Evolutionary conservation across 2,888 invertebrate genomes (phyloP).

Genomic region (Acleris sparsana): DNA sequence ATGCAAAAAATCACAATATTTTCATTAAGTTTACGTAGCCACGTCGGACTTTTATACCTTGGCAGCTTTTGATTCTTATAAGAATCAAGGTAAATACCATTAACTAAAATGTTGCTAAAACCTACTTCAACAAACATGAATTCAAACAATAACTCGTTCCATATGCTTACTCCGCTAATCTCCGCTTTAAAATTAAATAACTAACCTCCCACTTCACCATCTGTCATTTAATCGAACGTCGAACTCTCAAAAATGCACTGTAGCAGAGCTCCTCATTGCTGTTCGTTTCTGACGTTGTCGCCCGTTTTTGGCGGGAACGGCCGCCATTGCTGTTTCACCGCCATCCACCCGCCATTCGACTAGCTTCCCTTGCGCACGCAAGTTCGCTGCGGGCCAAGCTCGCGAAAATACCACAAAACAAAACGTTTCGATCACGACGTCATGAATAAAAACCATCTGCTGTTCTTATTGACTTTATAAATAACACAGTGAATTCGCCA

Average conservation of each 20-base stretch:
- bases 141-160: too few relatives aligned
- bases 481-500: slow-evolving; percentile 11
- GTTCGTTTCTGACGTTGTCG: slow-evolving; percentile 5
- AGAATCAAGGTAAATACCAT: too few relatives aligned
- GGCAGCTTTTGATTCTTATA: too few relatives aligned
- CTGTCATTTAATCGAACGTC: background rate
- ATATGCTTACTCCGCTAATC: too few relatives aligned
- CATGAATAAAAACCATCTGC: slow-evolving; percentile 16
- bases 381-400: slow-evolving; percentile 19
- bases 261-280: background rate
- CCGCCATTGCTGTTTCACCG: slow-evolving; percentile 10
- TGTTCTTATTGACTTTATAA: slow-evolving; percentile 11
- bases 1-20: too few relatives aligned
- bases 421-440: background rate
- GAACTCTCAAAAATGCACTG: slow-evolving; percentile 8
- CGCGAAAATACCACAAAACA: slow-evolving; percentile 31
- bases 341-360: slow-evolving; percentile 41
- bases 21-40: too few relatives aligned
- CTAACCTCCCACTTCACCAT: background rate
- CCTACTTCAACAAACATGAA: too few relatives aligned
- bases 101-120: too few relatives aligned
- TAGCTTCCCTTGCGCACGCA: slow-evolving; percentile 49
- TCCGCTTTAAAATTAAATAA: too few relatives aligned
- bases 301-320: slow-evolving; percentile 41
- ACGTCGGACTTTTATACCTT: too few relatives aligned